These are phyloP conservation scores for Helobdella robusta DNA, from an alignment of 2,888 invertebrate species.

Conservation along the genomic window DNA sequence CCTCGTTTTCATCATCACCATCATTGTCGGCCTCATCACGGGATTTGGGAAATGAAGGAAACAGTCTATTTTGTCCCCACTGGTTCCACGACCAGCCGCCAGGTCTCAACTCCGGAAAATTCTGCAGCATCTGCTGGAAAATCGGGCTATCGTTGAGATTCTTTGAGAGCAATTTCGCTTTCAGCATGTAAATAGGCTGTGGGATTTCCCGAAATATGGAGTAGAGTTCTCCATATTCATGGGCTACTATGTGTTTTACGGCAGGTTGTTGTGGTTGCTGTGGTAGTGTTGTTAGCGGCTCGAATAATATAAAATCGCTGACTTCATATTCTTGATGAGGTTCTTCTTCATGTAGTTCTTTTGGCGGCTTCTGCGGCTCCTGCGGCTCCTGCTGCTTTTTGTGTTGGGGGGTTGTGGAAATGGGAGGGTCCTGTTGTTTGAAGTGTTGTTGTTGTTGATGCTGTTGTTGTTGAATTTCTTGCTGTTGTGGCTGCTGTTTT, in stretches of 20 bases:
- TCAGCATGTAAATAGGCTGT: conserved; percentile 8
- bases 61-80: background rate
- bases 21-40: background rate
- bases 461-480: no score
- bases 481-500: no score
- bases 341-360: no score
- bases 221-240: conserved; percentile 29
- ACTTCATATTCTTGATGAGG: no score
- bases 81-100: conserved; percentile 1
- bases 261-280: background rate
- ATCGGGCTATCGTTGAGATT: background rate
- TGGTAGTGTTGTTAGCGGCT: background rate
- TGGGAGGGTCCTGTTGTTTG: background rate
- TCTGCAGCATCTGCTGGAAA: background rate
- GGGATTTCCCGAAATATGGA: conserved; percentile 24
- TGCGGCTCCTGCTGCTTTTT: no score
- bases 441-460: background rate
- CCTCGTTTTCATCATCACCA: background rate
- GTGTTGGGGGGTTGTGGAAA: no score
- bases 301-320: background rate
- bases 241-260: conserved; percentile 13
- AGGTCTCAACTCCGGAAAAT: conserved; percentile 8
- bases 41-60: background rate
- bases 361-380: background rate
- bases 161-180: conserved; percentile 6